Base-by-base conservation (phyloP, 2,888 invertebrate species). In the Rhingia rostrata region DNA sequence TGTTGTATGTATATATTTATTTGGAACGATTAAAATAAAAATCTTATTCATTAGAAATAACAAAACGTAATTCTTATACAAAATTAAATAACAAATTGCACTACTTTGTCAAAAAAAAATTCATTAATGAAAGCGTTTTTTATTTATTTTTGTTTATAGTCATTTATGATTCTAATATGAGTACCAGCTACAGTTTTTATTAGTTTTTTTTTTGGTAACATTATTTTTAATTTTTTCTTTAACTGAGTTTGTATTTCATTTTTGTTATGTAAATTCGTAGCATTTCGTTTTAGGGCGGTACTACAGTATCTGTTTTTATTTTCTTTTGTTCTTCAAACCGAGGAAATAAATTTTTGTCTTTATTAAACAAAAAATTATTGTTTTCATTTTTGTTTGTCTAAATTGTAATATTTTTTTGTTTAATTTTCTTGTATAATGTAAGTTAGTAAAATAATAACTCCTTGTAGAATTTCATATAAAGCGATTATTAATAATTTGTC, bases 101-200 rank as follows among this genome's bases (percentile, higher is more conserved):
- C 61, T 77, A 67, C 32, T 9, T 53, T 67, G 37, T 49, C 49
- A n/a, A 66, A 54, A 53, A 53, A 58, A 33, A n/a, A 37, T 35
- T 22, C 32, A 53, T 47, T 12, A 30, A 12, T 70, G 64, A 58
- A 66, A 64, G 72, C 72, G 72, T 69, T 14, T 73, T 51, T 75
- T 6, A 81, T 63, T 39, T 35, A 12, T 9, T 41, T 64, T 32
- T 35, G 43, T 60, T 51, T n/a, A 22, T 22, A 22, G 22, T 22
- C 66, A 33, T 10, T 78, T 70, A 53, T 58, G 86, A 53, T 79
- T 77, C 84, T 86, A 81, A 87, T 22, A 22, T 88, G 88, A 89
- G 88, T 87, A 87, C 88, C 89, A 88, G 86, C 89, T 89, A 89
- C 88, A 70, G 82, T 49, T 49, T 22, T 9, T 9, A 4, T 3